Conservation (phyloP, 2,888 invertebrate genomes). For the Eilema caniola region DNA sequence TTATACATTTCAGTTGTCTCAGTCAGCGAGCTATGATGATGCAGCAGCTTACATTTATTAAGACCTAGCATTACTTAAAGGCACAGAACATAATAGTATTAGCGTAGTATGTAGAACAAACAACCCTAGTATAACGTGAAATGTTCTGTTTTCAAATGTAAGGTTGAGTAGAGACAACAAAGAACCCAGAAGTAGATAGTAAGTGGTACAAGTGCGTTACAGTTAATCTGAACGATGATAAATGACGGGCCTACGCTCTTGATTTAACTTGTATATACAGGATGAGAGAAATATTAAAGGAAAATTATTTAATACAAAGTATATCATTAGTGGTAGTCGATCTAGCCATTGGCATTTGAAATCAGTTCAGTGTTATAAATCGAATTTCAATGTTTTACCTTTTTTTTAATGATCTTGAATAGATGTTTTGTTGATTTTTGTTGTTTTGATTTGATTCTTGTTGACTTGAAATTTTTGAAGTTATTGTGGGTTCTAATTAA, state of each 20-base stretch:
- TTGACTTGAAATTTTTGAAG: too few relatives aligned
- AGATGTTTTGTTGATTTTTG: too few relatives aligned
- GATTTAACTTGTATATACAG: constrained; percentile 65
- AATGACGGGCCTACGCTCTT: constrained; percentile 72
- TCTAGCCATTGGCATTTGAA: too few relatives aligned
- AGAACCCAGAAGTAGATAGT: constrained; percentile 43
- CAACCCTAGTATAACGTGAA: background rate
- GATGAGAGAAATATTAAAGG: constrained; percentile 1
- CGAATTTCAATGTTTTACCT: too few relatives aligned
- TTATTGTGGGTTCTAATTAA: too few relatives aligned
- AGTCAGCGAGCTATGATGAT: background rate
- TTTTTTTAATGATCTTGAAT: too few relatives aligned
- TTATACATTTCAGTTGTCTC: background rate
- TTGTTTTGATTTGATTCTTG: too few relatives aligned
- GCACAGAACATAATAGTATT: too few relatives aligned
- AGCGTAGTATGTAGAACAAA: too few relatives aligned
- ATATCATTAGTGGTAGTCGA: too few relatives aligned
- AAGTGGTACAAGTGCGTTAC: constrained; percentile 76
- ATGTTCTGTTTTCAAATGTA: constrained; percentile 15
- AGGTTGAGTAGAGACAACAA: constrained; percentile 37
- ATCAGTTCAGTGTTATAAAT: too few relatives aligned
- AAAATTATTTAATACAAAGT: background rate
- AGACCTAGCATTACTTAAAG: background rate
- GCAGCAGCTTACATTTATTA: background rate
- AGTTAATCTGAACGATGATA: constrained; percentile 77